Base-by-base conservation (phyloP, 2,113 vertebrate species). In the Trematomus loennbergii region DNA sequence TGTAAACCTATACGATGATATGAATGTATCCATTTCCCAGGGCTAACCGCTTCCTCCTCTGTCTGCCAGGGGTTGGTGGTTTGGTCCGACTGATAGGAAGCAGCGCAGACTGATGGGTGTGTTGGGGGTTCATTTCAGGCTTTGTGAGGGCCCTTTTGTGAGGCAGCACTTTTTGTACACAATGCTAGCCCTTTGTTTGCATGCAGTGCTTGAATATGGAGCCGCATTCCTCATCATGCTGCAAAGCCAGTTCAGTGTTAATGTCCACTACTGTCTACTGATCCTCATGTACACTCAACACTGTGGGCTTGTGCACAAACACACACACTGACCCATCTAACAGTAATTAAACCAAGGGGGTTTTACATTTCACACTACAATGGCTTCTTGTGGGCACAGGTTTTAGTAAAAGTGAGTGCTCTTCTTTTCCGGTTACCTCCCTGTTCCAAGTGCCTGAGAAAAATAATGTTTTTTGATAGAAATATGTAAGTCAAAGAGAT, bases 161-260 rank as follows among this genome's bases (percentile, higher is more conserved):
- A 94, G 73, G 57, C 89, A 92, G 91, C 91, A 92, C 82, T 89
- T 93, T 91, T 78, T 83, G 20, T 85, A 82, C 83, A 93, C 91
- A 94, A 93, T 85, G 81, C 81, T 57, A 45, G 73, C 33, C 73
- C 91, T 91, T 93, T 92, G 90, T 93, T 67, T 62, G 0, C 49
- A 58, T 54, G 66, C 70, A 49, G 13, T 29, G 66, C 67, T 85
- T 36, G 59, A 90, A 75, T 81, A 74, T 49, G 18, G 45, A 76
- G 81, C 75, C 62, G 78, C 92, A 92, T 91, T 93, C 88, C 76
- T 86, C 22, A 10, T 83, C 58, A 75, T 65, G 63, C 81, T 49
- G 68, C 64, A 71, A 22, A 57, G 84, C 3, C 9, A 63, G 62
- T 61, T 66, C 72, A 57, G 74, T 46, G 58, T 82, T 50, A 63